Evolutionary conservation across 92 coral and sea anemone genomes (phyloP).

Genomic region (Desmophyllum pertusum): DNA sequence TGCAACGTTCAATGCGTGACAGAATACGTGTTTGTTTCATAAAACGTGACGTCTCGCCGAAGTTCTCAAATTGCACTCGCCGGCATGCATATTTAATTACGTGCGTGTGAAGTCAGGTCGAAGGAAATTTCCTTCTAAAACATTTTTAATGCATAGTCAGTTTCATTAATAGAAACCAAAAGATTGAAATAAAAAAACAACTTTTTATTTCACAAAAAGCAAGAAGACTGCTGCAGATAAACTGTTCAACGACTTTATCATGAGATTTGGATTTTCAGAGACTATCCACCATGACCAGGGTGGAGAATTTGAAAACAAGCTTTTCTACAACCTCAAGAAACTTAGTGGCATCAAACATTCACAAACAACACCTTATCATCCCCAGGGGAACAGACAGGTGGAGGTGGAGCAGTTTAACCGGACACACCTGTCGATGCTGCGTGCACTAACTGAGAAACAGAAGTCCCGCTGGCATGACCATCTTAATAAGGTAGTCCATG

Average conservation of each 20-base stretch:
- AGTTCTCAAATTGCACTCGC: no score
- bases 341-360: constrained; percentile 51
- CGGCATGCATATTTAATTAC: no score
- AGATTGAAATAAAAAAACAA: no score
- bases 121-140: no score
- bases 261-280: constrained; percentile 56
- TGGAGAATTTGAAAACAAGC: no score
- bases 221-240: constrained; percentile 54
- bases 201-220: no score
- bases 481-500: constrained; percentile 64
- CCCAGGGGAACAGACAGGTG: constrained; percentile 63
- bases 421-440: constrained; percentile 63
- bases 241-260: constrained; percentile 46
- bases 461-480: constrained; percentile 69
- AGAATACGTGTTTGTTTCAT: no score
- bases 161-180: no score
- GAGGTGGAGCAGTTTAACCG: constrained; percentile 57
- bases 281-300: constrained; percentile 60
- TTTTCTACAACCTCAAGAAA: constrained; percentile 65
- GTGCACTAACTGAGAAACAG: constrained; percentile 55
- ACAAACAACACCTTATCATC: constrained; percentile 59
- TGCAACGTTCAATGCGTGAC: no score
- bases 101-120: no score
- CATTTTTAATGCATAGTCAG: no score
- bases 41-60: no score